A percentile compares a stretch with the other conserved stretches of the same genome.
Evolutionary conservation across 2,888 invertebrate species (phyloP).

Genomic region (Desoria tigrina): DNA sequence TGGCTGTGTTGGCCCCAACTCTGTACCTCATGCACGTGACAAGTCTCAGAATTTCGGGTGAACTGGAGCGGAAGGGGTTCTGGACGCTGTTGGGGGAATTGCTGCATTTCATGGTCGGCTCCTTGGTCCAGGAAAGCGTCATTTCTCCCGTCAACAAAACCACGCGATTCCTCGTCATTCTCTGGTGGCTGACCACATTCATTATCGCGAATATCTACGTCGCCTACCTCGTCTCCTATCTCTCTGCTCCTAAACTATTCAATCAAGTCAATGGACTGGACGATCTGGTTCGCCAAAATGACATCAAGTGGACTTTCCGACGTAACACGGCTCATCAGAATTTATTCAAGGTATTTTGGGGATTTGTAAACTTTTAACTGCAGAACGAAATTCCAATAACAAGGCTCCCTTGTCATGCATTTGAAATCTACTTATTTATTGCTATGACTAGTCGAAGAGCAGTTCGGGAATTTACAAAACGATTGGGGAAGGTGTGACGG

Average conservation of each 20-base stretch:
- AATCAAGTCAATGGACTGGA: conserved; percentile 50
- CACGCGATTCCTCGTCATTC: conserved; percentile 43
- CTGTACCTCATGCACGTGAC: conserved; percentile 44
- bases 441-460: conserved; percentile 26
- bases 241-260: conserved; percentile 48
- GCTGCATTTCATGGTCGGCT: conserved; percentile 50
- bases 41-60: conserved; percentile 34
- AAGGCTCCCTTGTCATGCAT: no score
- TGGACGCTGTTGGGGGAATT: conserved; percentile 30
- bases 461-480: conserved; percentile 45
- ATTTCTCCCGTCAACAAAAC: conserved; percentile 45
- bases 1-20: conserved; percentile 45
- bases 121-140: conserved; percentile 51
- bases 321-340: conserved; percentile 43
- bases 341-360: conserved; percentile 44
- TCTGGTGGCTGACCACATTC: conserved; percentile 51
- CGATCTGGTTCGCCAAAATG: conserved; percentile 38
- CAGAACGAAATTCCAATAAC: no score
- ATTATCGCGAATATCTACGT: conserved; percentile 51
- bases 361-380: no score
- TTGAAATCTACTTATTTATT: no score
- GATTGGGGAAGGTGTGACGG: conserved; percentile 38
- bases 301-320: conserved; percentile 50
- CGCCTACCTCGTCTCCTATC: conserved; percentile 50
- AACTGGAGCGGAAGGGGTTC: conserved; percentile 10